phyloP scores from a whole-genome alignment of 2,888 invertebrate species.

The Machimus atricapillus region DNA sequence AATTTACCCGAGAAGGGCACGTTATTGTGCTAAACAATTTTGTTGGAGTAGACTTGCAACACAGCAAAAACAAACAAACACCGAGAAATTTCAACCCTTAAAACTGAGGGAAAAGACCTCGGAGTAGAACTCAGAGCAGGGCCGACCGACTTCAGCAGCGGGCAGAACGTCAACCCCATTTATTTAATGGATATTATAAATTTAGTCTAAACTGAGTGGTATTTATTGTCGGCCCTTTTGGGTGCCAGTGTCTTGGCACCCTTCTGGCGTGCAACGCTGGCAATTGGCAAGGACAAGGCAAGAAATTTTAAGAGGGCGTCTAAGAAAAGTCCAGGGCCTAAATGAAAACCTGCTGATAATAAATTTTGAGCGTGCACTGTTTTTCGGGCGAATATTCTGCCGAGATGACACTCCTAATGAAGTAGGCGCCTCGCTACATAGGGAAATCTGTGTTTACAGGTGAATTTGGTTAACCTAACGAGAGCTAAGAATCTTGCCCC shows the following conservation, averaged over 20 bases:
- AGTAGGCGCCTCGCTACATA: not conserved
- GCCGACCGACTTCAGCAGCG: constrained; percentile 16
- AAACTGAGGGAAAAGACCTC: constrained; percentile 17
- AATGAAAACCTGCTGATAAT: constrained; percentile 38
- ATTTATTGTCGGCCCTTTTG: constrained; percentile 44
- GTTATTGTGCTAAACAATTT: constrained; percentile 26
- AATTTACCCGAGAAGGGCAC: constrained; percentile 11
- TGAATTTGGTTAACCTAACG: constrained; percentile 25
- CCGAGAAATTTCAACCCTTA: not conserved
- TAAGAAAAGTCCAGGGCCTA: constrained; percentile 38
- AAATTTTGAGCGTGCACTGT: constrained; percentile 29
- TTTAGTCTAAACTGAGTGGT: constrained; percentile 52
- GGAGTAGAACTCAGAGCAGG: not conserved
- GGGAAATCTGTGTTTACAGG: constrained; percentile 34
- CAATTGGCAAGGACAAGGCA: not conserved
- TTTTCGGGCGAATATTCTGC: constrained; percentile 1
- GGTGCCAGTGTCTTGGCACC: not conserved
- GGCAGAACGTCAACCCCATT: constrained; percentile 56
- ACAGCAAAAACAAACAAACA: constrained; percentile 20
- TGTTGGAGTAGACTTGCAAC: constrained; percentile 27
- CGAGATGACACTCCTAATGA: constrained; percentile 24
- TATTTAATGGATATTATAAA: constrained; percentile 63
- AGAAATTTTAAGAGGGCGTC: constrained; percentile 20
- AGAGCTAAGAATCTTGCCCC: not conserved
- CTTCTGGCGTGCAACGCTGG: not conserved